Base-by-base conservation (phyloP, 2,888 invertebrate species). In the Didymodactylos carnosus region DNA sequence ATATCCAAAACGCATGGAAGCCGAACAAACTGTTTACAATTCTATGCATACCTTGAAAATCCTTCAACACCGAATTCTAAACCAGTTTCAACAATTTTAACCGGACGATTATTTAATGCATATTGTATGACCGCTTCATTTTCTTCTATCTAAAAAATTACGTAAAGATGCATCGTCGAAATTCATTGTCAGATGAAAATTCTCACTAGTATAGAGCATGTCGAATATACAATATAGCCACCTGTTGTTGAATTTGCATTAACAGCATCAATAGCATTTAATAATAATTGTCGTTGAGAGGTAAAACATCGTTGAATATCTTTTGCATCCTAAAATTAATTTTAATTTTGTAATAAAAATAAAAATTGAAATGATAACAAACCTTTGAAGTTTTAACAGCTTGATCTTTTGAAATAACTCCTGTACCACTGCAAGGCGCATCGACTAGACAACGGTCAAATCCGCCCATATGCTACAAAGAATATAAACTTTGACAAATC, bases 351-450 rank as follows among this genome's bases (percentile, higher is more conserved):
- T 62, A 6, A 62, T 27, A 25, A 19, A 29, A 13, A 35, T 14
- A 19, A n/a, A 43, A 14, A 43, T 14, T 43, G 43, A 13, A 49
- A 49, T 49, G 2, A 72, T 73, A 80, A 80, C 84, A 35, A 19
- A 35, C 62, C 94, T 94, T 76, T 88, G 69, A 89, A 0, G 90
- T 90, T 85, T 99, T 99, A 0, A 97, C 97, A 80, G 91, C 90
- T 0, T 91, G 91, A 86, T 99, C 98, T 85, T 98, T 99, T 39
- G 94, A 89, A 51, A 97, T 90, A 14, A 99, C 94, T 39, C 98
- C 98, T 0, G 97, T 95, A 43, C 98, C 98, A 49, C 94, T 92
- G 82, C 98, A 99, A 0, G 98, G 98, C 0, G 98, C 98, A 86
- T 99, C 98, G 70, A 98, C 84, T 41, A 99, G 84, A 10, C 97